phyloP scores from a whole-genome alignment of 2,113 vertebrate species.

The Podilymbus podiceps region DNA sequence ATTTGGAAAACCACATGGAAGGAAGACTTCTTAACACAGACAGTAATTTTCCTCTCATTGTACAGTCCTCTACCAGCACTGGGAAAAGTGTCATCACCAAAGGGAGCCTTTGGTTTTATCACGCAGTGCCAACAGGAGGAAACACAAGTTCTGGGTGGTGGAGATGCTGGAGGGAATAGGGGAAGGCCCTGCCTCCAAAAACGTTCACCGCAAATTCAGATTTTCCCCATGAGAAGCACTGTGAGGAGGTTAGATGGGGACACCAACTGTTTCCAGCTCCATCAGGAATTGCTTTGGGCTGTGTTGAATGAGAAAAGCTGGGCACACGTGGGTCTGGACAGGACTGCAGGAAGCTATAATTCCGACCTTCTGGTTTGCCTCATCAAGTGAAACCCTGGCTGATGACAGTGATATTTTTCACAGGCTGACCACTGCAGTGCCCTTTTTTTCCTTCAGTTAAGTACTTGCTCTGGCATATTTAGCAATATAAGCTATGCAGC shows the following conservation, averaged over 20 bases:
- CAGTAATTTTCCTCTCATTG: not conserved
- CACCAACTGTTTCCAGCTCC: not conserved
- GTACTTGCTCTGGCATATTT: not conserved
- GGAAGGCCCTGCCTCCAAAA: not conserved
- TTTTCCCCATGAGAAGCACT: not conserved
- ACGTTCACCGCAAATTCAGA: not conserved
- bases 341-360: not conserved
- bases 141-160: not conserved
- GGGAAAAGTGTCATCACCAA: not conserved
- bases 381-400: not conserved
- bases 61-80: not conserved
- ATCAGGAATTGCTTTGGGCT: not conserved
- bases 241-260: constrained; percentile 12
- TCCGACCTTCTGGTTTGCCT: constrained; percentile 10
- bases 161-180: not conserved
- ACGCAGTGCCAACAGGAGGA: not conserved
- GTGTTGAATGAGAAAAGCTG: constrained; percentile 22
- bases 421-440: not conserved
- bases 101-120: not conserved
- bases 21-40: not conserved
- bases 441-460: not conserved
- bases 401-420: not conserved
- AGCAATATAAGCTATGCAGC: not conserved
- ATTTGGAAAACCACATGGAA: not conserved
- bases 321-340: not conserved